phyloP scores from a whole-genome alignment of 2,888 invertebrate genomes.

The Cylloceria caligata region DNA sequence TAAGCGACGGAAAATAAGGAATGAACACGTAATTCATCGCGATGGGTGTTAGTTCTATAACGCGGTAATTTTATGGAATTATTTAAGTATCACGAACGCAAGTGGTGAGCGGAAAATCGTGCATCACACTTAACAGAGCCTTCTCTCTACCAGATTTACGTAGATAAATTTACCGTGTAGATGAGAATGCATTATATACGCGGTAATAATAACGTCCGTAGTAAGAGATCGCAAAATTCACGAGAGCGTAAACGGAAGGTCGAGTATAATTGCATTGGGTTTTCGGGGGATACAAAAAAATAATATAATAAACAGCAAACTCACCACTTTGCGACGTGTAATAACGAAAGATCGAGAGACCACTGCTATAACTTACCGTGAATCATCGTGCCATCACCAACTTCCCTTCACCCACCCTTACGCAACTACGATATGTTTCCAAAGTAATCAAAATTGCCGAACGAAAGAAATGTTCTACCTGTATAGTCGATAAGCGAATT shows the following conservation, averaged over 20 bases:
- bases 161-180: slow-evolving; percentile 80
- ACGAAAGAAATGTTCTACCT: slow-evolving; percentile 49
- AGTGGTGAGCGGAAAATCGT: slow-evolving; percentile 28
- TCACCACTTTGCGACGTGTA: slow-evolving; percentile 24
- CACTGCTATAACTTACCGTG: slow-evolving; percentile 75
- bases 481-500: slow-evolving; percentile 59
- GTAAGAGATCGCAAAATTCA: slow-evolving; percentile 49
- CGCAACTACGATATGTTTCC: slow-evolving; percentile 38
- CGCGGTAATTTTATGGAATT: slow-evolving; percentile 49
- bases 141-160: slow-evolving; percentile 82
- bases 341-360: slow-evolving; percentile 26
- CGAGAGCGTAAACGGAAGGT: slow-evolving; percentile 10
- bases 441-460: slow-evolving; percentile 54
- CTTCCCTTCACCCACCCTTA: slow-evolving; percentile 25
- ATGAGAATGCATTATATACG: slow-evolving; percentile 76
- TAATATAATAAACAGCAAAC: slow-evolving; percentile 41
- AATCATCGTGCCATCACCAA: slow-evolving; percentile 81
- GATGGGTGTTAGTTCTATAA: slow-evolving; percentile 22
- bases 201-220: slow-evolving; percentile 54
- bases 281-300: slow-evolving; percentile 17
- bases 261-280: slow-evolving; percentile 19
- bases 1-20: slow-evolving; percentile 39
- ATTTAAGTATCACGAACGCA: slow-evolving; percentile 42
- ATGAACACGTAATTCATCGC: slow-evolving; percentile 12
- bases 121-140: slow-evolving; percentile 51